These are phyloP conservation scores for Calliphora vomitoria DNA, from an alignment of 2,888 invertebrate species.

Conservation along the genomic window DNA sequence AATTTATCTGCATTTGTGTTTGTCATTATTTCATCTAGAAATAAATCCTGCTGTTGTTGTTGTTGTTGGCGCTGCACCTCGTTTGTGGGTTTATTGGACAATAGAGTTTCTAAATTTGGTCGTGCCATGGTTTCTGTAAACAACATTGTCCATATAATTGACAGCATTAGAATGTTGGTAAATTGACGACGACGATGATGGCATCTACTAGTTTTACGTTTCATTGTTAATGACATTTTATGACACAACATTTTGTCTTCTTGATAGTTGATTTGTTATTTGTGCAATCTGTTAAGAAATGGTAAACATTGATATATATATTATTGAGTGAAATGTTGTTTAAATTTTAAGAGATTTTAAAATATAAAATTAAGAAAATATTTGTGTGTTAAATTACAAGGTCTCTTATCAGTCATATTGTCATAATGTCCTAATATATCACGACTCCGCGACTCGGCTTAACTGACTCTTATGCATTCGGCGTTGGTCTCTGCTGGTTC, in stretches of 20 bases:
- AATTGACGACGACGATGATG: conserved; percentile 46
- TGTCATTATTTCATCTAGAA: conserved; percentile 77
- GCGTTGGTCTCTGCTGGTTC: too few species aligned
- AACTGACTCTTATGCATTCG: too few species aligned
- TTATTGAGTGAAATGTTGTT: neutral
- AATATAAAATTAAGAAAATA: too few species aligned
- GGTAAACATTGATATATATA: neutral
- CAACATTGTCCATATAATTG: conserved; percentile 70
- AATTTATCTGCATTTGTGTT: conserved; percentile 74
- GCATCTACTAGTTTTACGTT: conserved; percentile 39
- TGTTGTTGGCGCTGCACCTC: conserved; percentile 28
- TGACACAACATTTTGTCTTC: conserved; percentile 34
- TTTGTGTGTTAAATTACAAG: too few species aligned
- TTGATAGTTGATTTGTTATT: neutral
- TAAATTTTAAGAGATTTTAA: too few species aligned
- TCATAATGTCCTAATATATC: too few species aligned
- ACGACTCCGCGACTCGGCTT: too few species aligned
- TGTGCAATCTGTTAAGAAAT: neutral
- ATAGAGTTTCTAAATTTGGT: conserved; percentile 64
- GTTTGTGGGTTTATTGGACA: conserved; percentile 50
- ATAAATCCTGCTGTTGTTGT: conserved; percentile 59
- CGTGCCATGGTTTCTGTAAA: conserved; percentile 63
- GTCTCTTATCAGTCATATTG: too few species aligned
- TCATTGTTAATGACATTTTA: conserved; percentile 55
- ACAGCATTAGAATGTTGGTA: conserved; percentile 63